Conservation (phyloP, 2,113 vertebrate genomes). For the Pollimyrus isidori region DNA sequence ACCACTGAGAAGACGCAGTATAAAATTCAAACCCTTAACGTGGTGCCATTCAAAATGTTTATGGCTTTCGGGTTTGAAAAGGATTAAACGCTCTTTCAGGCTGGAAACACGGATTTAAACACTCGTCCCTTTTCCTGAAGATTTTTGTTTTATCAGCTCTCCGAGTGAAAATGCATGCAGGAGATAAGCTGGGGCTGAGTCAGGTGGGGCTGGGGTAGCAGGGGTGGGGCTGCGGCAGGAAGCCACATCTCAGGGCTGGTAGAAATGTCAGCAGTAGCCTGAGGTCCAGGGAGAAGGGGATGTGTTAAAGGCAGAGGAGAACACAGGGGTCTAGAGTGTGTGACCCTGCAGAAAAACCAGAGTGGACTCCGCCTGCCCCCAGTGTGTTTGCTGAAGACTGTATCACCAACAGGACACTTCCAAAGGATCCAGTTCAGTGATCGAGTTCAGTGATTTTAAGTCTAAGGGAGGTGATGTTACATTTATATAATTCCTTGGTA, state of each 20-base stretch:
- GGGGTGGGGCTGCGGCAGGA: background rate
- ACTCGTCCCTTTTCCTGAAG: background rate
- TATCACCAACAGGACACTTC: background rate
- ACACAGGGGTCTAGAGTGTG: background rate
- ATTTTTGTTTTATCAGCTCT: background rate
- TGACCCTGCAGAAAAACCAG: background rate
- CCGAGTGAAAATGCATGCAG: background rate
- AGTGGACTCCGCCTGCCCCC: background rate
- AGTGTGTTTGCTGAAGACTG: background rate
- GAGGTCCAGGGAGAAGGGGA: background rate
- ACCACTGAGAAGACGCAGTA: background rate
- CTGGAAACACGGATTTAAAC: background rate
- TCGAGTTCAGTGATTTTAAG: too few relatives aligned
- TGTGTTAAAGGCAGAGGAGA: background rate
- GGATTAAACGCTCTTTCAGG: background rate
- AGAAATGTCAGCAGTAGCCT: slow-evolving; percentile 22
- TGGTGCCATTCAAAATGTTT: background rate
- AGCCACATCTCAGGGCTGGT: background rate
- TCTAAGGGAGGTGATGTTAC: too few relatives aligned
- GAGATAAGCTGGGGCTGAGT: background rate
- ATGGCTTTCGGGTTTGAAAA: background rate
- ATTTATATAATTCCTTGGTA: too few relatives aligned
- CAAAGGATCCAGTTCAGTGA: background rate
- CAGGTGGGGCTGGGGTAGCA: background rate
- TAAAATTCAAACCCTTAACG: background rate